Base-by-base conservation (phyloP, 1,140 invertebrate genomes). In the Sycophila sp. region DNA sequence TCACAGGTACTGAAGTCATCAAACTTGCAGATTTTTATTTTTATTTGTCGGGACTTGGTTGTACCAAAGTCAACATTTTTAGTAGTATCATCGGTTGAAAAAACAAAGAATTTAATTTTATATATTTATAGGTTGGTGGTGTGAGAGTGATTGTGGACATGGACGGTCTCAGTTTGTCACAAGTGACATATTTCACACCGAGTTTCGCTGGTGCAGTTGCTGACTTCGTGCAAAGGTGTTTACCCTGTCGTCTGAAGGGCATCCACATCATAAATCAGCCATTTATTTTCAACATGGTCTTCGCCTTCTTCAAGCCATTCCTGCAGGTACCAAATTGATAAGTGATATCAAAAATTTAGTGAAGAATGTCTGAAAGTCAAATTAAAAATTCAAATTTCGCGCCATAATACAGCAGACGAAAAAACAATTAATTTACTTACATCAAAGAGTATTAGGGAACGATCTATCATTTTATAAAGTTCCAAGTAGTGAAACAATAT, bases 191-290 rank as follows among this genome's bases (percentile, higher is more conserved):
- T 17, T 88, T 93, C 71, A 92, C 91, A 2, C 93, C 93, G 0
- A 89, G 76, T 73, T 91, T 89, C 84, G 93, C 89, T 47, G 90
- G 87, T 79, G 88, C 87, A 78, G 81, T 89, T 40, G 77, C 90
- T 34, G 91, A 89, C 53, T 93, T 89, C 87, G 87, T 92, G 68
- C 93, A 91, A 81, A 92, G 90, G 70, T 89, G 90, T 71, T 83
- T 90, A 32, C 92, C 93, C 0, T 75, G 87, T 34, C 88, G 93
- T 15, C 77, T 94, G 2, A 92, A 92, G 78, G 88, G 87, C 1
- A 88, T 93, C 45, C 93, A 95, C 77, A 87, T 94, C 62, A 86
- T 95, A 13, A 94, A 95, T 83, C 93, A 94, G 79, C 92, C 93
- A 1, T 90, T 88, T 74, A 86, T 94, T 26, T 91, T 95, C 76